Percentiles rank a stretch among this genome's conserved stretches.
Evolutionary conservation across 2,113 vertebrate species (phyloP).

Genomic region (Oxyura jamaicensis): DNA sequence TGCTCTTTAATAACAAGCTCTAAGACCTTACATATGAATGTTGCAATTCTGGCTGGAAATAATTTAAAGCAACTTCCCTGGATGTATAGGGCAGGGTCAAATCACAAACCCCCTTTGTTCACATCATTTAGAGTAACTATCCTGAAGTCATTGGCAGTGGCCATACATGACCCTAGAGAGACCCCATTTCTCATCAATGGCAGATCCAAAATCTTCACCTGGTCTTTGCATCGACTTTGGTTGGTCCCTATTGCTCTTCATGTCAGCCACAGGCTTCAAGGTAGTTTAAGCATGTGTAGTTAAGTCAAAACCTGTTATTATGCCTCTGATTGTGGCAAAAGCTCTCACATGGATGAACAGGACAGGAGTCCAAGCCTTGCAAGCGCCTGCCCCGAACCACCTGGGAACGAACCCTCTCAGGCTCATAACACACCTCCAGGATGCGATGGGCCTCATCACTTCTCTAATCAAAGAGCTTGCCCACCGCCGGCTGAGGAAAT

Average conservation of each 20-base stretch:
- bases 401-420: neutral
- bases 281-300: neutral
- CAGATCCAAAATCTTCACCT: neutral
- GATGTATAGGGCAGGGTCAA: conserved; percentile 1
- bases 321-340: neutral
- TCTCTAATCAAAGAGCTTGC: neutral
- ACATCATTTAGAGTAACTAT: neutral
- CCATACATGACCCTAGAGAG: neutral
- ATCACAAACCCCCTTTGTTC: neutral
- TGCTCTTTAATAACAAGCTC: conserved; percentile 67
- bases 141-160: neutral
- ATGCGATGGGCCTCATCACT: neutral
- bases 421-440: neutral
- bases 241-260: neutral
- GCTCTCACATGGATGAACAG: accelerated
- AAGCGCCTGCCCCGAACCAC: neutral
- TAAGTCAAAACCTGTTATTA: neutral
- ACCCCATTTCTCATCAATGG: neutral
- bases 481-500: neutral
- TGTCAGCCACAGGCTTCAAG: neutral
- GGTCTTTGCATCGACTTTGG: neutral
- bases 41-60: conserved; percentile 12
- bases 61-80: conserved; percentile 15
- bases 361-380: neutral
- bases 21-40: neutral